Evolutionary conservation across 1,140 invertebrate genomes (phyloP).

Genomic region (Pseudomyrmex gracilis): DNA sequence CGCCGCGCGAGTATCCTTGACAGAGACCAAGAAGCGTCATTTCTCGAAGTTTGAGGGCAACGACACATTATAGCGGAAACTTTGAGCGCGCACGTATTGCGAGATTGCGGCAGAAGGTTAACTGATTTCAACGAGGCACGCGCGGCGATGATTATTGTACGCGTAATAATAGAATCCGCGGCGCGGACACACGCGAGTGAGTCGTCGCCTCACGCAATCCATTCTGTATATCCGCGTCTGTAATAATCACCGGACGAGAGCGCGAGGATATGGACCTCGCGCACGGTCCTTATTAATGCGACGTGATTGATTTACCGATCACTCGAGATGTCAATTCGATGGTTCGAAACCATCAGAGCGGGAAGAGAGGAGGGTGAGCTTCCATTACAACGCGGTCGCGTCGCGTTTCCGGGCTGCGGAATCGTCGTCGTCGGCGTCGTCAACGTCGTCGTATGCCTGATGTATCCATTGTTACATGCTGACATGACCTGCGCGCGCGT

Average conservation of each 20-base stretch:
- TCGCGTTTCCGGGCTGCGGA: constrained; percentile 17
- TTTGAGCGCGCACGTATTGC: background rate
- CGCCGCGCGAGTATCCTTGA: constrained; percentile 2
- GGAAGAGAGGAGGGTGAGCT: no score
- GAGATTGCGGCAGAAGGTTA: constrained; percentile 11
- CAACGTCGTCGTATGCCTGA: constrained; percentile 23
- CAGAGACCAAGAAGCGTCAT: constrained; percentile 40
- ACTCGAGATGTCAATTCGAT: constrained; percentile 51
- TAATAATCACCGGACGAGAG: background rate
- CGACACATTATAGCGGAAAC: background rate
- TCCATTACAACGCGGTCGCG: background rate
- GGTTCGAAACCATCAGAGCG: background rate
- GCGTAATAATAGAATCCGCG: background rate
- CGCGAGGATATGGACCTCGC: background rate
- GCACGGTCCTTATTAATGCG: constrained; percentile 31
- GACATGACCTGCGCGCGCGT: constrained; percentile 34
- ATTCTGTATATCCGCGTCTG: background rate
- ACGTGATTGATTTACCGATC: constrained; percentile 48
- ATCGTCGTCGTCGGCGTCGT: background rate
- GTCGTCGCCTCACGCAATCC: background rate
- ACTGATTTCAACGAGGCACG: constrained; percentile 31
- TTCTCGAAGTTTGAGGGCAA: constrained; percentile 37
- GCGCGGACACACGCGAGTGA: background rate
- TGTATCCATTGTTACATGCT: constrained; percentile 55
- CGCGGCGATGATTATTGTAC: background rate